A percentile compares a stretch with the other conserved stretches of the same genome.
These are phyloP conservation scores for Myotis yumanensis DNA, from an alignment of 2,113 vertebrate species.

Conservation along the genomic window DNA sequence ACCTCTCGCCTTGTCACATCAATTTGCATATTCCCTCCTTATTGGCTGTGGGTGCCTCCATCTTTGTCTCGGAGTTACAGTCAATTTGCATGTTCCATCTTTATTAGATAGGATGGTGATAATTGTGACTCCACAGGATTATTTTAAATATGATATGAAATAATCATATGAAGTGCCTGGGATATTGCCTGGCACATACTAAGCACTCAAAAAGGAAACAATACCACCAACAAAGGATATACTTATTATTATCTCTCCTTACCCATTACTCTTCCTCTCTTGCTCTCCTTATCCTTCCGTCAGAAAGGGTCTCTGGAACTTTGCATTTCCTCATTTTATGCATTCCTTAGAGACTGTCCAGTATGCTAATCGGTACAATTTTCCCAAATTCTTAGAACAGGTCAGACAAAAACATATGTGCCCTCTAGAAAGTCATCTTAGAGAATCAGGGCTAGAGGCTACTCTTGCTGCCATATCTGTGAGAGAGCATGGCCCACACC, in stretches of 20 bases:
- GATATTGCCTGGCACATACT: neutral
- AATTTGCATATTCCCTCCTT: too few species aligned
- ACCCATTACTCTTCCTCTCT: neutral
- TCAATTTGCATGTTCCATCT: too few species aligned
- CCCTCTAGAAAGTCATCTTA: neutral
- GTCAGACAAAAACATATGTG: neutral
- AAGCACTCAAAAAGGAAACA: neutral
- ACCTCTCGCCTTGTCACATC: too few species aligned
- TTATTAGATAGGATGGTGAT: too few species aligned
- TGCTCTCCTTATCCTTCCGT: neutral
- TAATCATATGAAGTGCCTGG: neutral
- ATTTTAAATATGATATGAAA: neutral
- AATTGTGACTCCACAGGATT: neutral
- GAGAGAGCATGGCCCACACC: accelerated
- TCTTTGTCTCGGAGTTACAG: too few species aligned
- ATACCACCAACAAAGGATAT: neutral
- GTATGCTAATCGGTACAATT: neutral
- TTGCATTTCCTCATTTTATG: neutral
- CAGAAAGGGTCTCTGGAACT: neutral
- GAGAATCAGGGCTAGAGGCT: neutral
- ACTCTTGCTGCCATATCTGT: accelerated
- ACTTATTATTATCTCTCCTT: neutral
- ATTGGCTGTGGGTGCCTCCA: too few species aligned
- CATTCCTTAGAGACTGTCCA: neutral
- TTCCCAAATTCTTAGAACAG: neutral